Base-by-base conservation (phyloP, 2,797 vertebrate species). In the Sternotherus odoratus region DNA sequence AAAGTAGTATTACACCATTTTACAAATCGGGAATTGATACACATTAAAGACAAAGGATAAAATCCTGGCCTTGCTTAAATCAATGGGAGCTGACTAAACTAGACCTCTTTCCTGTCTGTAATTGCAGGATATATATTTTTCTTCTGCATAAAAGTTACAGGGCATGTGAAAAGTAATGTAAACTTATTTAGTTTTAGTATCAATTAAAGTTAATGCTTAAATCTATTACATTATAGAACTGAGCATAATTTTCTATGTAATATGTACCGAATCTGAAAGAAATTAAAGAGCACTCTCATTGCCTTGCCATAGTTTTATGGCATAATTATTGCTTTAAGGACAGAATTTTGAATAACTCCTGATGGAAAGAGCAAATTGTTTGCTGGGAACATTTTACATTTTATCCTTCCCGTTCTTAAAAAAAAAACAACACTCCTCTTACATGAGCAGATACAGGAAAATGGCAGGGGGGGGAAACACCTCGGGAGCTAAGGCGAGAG, bases 311-410 rank as follows among this genome's bases (percentile, higher is more conserved):
- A 83, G 66, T 54, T 82, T 88, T 84, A 80, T 87, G 81, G 48
- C 84, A 80, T 80, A 91, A 88, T 88, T 92, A 81, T 78, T 81
- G 50, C 69, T 77, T 85, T 77, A 88, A 80, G 56, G 77, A 77
- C 53, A 92, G 84, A 66, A 39, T 69, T 88, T 86, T 88, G 77
- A 92, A 92, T 84, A 85, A 88, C 84, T 92, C 82, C 69, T 66
- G 82, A 85, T 80, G 66, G 54, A 83, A 88, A 75, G 66, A 88
- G 49, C 19, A 80, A 77, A 77, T 88, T 91, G 83, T 85, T 88
- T 92, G 48, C 82, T 54, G 48, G 82, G 77, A 49, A 66, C 83
- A 81, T 78, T 24, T 88, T 48, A 75, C 43, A 30, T 85, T 72
- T 21, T 74, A 88, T 51, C 19, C 51, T 85, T 82, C 49, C 50